These are phyloP conservation scores for Tinamus guttatus DNA, from an alignment of 2,113 vertebrate species.

Conservation along the genomic window DNA sequence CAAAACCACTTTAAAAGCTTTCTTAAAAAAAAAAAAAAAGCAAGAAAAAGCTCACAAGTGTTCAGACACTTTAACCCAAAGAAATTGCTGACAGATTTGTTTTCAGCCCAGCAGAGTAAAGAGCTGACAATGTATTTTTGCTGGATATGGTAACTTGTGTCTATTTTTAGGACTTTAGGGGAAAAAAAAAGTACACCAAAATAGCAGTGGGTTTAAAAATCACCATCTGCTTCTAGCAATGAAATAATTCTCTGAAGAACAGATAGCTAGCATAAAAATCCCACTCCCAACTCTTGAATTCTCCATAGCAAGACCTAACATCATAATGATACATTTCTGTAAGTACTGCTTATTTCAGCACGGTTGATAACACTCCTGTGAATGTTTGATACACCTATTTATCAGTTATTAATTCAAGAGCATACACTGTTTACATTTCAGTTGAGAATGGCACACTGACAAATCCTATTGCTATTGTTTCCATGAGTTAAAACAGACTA, in stretches of 20 bases:
- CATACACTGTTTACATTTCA: not conserved
- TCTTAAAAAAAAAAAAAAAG: conserved; percentile 61
- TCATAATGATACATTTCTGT: not conserved
- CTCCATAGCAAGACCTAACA: not conserved
- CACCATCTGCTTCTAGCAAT: conserved; percentile 77
- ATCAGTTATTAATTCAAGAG: not conserved
- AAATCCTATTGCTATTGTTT: not conserved
- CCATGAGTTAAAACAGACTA: not conserved
- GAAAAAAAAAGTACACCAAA: conserved; percentile 61
- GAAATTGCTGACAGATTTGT: conserved; percentile 82
- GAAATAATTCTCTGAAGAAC: conserved; percentile 40
- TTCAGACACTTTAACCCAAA: conserved; percentile 75
- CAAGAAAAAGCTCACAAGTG: conserved; percentile 41
- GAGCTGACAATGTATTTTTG: conserved; percentile 81
- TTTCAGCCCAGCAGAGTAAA: conserved; percentile 68
- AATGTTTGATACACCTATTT: not conserved
- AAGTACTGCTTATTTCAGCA: not conserved
- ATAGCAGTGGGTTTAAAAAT: conserved; percentile 78
- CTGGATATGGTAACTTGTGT: conserved; percentile 76
- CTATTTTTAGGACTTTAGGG: conserved; percentile 79
- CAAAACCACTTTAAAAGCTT: conserved; percentile 67
- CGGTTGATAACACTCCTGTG: not conserved
- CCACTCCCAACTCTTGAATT: not conserved
- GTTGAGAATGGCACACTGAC: not conserved
- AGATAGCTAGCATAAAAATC: conserved; percentile 9